Base-by-base conservation (phyloP, 2,113 vertebrate species). In the Odontesthes bonariensis region DNA sequence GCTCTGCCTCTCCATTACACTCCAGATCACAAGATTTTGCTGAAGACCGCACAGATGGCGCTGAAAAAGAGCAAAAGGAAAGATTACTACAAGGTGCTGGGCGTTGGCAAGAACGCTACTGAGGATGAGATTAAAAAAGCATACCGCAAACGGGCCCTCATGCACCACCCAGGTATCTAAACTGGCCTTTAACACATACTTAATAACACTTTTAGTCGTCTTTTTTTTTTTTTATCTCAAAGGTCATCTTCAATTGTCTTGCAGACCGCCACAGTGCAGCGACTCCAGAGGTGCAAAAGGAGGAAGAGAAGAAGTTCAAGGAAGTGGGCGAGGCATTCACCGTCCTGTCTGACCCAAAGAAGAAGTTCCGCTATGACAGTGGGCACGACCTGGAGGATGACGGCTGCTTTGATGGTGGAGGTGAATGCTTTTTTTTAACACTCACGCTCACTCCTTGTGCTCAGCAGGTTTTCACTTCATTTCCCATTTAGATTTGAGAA, bases 101-200 rank as follows among this genome's bases (percentile, higher is more conserved):
- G 97, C 0, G 93, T 98, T 6, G 94, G 96, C 82, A 98, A 97
- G 88, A 97, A 94, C 0, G 97, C 97, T 33, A 96, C 96, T 0
- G 97, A 99, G 57, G 97, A 99, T 0, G 97, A 99, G 85, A 98
- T 99, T 85, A 99, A 99, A 89, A 98, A 98, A 82, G 97, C 96
- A 0, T 99, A 99, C 54, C 95, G 97, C 84, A 99, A 99, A 88
- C 93, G 97, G 31, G 97, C 97, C 20, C 93, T 99, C 16, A 97
- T 99, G 97, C 97, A 99, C 73, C 97, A 99, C 65, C 97, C 97
- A 94, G 97, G 97, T 99, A 80, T 33, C 8, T 10, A 5, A 12
- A 1, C 10, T 4, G 9, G 46, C 1, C 20, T 35, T 53, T 31
- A 6, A 42, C 46, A 23, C 40, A 44, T 58, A 32, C 35, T 20